Base-by-base conservation (phyloP, 2,888 invertebrate species). In the Neocrepidodera transversa region DNA sequence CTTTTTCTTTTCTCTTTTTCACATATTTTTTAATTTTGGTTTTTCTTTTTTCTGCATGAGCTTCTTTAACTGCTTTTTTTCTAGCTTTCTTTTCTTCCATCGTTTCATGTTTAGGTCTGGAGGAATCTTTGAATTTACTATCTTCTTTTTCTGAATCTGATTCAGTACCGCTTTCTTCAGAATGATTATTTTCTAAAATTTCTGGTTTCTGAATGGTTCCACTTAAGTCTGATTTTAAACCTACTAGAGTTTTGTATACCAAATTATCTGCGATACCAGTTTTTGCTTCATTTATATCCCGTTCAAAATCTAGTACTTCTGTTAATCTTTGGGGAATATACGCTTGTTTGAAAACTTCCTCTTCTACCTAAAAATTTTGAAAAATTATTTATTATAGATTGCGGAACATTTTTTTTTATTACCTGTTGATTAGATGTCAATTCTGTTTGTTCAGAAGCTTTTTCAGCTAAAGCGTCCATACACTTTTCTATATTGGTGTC, bases 271-370 rank as follows among this genome's bases (percentile, higher is more conserved):
- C 83, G 49, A 87, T 84, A 13, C 93, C 93, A 54, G 86, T 81
- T 76, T 93, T 91, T 0, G 89, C 91, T 72, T 91, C 86, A 50
- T 82, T 86, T 50, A 94, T 92, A 78, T 99, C 97, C 23, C 93
- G 80, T 76, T 95, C 95, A 76, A 89, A 87, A 78, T 95, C 88
- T 18, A 90, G 85, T 2, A 95, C 96, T 84, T 98, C 93, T 67
- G 90, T 91, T 56, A 99, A 84, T 66, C 91, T 87, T 76, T 95
- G 91, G 0, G 98, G 98, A 78, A 99, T 99, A 77, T 88, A 98
- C 2, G 92, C 87, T 76, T 91, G 88, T 77, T 95, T 94, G 79
- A 98, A 99, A 2, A 95, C 94, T 80, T 94, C 93, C 71, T 95
- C 94, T 70, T 95, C 93, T 45, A 95, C 83, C 78, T 79, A 60